Base-by-base conservation (phyloP, 2,888 invertebrate species). In the Lumbricus terrestris region DNA sequence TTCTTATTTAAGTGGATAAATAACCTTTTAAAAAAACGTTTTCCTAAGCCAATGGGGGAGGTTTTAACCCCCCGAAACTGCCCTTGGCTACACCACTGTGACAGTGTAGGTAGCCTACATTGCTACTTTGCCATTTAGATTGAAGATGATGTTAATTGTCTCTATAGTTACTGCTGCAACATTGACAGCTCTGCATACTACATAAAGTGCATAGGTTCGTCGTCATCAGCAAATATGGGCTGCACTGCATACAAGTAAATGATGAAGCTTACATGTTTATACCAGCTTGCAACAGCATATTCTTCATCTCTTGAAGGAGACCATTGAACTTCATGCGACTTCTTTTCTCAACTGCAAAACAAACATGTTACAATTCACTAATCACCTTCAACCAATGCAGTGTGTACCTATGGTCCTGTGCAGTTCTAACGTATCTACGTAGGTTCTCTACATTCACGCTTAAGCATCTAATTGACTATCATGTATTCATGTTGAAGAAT, bases 51-150 rank as follows among this genome's bases (percentile, higher is more conserved):
- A n/a, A n/a, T n/a, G n/a, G n/a, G n/a, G n/a, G n/a, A n/a, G n/a
- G n/a, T n/a, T n/a, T n/a, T n/a, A n/a, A n/a, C n/a, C n/a, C n/a
- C n/a, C n/a, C n/a, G n/a, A n/a, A n/a, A n/a, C n/a, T n/a, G n/a
- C n/a, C n/a, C n/a, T n/a, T n/a, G n/a, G n/a, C n/a, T n/a, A n/a
- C n/a, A n/a, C n/a, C 69, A n/a, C 8, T 16, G n/a, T 69, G 29
- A n/a, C n/a, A n/a, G 69, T n/a, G 13, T n/a, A 69, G 69, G 8
- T 69, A n/a, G n/a, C 69, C 69, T 69, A 69, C n/a, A n/a, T n/a
- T 69, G 69, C 69, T 69, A n/a, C n/a, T n/a, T 69, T 69, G 69
- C n/a, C n/a, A n/a, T 69, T n/a, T 69, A 69, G n/a, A n/a, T 69
- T n/a, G 29, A n/a, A 69, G n/a, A 69, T n/a, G 16, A 13, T 8